Conservation (phyloP, 2,113 vertebrate genomes). For the Odontesthes bonariensis region DNA sequence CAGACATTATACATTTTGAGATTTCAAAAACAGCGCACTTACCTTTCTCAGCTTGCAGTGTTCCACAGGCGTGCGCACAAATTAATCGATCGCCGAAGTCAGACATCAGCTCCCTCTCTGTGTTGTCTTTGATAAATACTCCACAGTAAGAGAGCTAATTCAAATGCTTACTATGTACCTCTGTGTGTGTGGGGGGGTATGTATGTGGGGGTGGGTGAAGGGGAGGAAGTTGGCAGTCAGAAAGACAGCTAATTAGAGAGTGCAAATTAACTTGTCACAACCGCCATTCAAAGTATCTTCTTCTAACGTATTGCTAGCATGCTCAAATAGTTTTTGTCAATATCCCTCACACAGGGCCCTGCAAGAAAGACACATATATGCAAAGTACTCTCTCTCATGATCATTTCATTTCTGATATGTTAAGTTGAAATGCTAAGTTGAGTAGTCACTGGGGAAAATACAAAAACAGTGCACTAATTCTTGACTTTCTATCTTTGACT, state of each 20-base stretch:
- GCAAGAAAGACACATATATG: constrained; percentile 65
- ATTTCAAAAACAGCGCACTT: too few relatives aligned
- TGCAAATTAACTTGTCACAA: constrained; percentile 82
- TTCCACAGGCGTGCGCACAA: too few relatives aligned
- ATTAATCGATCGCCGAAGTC: too few relatives aligned
- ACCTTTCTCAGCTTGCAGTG: too few relatives aligned
- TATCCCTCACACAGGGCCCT: constrained; percentile 58
- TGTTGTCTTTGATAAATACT: constrained; percentile 61
- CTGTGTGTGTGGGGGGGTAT: not conserved
- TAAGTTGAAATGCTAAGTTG: constrained; percentile 23
- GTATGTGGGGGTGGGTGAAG: not conserved
- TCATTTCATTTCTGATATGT: constrained; percentile 59
- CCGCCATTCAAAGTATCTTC: constrained; percentile 67
- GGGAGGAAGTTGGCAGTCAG: constrained; percentile 8
- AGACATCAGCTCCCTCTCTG: constrained; percentile 6
- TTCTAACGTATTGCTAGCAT: constrained; percentile 57
- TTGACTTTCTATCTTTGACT: too few relatives aligned
- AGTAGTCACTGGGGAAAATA: not conserved
- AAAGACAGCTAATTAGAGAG: constrained; percentile 84
- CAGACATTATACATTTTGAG: too few relatives aligned
- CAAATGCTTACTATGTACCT: constrained; percentile 47
- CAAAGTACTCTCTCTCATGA: constrained; percentile 63
- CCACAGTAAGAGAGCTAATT: constrained; percentile 54
- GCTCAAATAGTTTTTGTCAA: constrained; percentile 66
- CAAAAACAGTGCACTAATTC: too few relatives aligned